phyloP scores from a whole-genome alignment of 2,797 vertebrate genomes.

The Sebastes kiyomatsui region DNA sequence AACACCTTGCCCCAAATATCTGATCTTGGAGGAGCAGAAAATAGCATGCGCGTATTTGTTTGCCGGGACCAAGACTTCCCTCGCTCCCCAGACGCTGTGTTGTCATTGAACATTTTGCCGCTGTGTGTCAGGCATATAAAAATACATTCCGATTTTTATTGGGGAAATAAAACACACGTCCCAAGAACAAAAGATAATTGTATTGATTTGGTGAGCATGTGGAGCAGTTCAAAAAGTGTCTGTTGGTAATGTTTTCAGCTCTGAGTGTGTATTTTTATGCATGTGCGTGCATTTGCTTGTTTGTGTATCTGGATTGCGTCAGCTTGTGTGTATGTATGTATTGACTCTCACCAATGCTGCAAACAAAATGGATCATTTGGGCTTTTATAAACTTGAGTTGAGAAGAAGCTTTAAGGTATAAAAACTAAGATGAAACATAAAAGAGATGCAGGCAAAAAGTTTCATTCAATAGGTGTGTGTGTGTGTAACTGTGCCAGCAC shows the following conservation, averaged over 20 bases:
- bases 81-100: constrained; percentile 70
- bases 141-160: constrained; percentile 78
- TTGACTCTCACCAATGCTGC: constrained; percentile 35
- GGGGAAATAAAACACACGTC: constrained; percentile 58
- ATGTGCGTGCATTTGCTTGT: constrained; percentile 4
- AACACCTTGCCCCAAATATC: constrained; percentile 86
- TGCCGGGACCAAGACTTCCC: constrained; percentile 75
- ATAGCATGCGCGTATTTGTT: constrained; percentile 83
- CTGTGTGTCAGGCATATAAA: constrained; percentile 69
- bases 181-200: constrained; percentile 78
- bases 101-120: constrained; percentile 79
- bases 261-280: constrained; percentile 30
- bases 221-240: constrained; percentile 52
- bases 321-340: constrained; percentile 5
- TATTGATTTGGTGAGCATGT: constrained; percentile 76
- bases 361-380: constrained; percentile 40
- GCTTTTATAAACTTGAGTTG: constrained; percentile 39
- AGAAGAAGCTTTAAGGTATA: constrained; percentile 30
- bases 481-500: neutral
- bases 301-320: constrained; percentile 24
- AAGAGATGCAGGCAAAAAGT: neutral
- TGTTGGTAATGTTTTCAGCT: constrained; percentile 60
- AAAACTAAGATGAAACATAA: constrained; percentile 24
- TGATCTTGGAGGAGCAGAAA: constrained; percentile 82
- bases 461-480: neutral